Conservation (phyloP, 2,888 invertebrate genomes). For the Dasysyrphus tricinctus region DNA sequence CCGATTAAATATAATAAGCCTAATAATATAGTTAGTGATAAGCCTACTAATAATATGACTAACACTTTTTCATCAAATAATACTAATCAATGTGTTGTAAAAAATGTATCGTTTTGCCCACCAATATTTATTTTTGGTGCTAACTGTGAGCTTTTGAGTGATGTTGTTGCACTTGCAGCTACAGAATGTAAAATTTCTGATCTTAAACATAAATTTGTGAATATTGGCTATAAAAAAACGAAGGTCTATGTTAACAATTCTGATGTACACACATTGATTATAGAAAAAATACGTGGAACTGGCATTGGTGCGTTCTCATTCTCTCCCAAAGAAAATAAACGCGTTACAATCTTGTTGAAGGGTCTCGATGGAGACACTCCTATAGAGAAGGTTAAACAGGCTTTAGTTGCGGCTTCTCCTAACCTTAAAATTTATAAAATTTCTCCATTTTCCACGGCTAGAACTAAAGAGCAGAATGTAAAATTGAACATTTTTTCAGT, state of each 20-base stretch:
- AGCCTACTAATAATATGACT: no score
- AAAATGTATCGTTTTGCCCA: no score
- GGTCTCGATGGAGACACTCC: constrained; percentile 15
- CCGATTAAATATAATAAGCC: no score
- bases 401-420: no score
- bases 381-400: constrained; percentile 7
- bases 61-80: no score
- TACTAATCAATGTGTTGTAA: no score
- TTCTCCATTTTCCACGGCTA: neutral
- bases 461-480: neutral
- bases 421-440: constrained; percentile 16
- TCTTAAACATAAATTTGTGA: constrained; percentile 3
- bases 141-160: no score
- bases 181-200: no score
- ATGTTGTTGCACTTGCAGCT: no score
- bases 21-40: no score
- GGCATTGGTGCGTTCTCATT: neutral
- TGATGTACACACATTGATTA: neutral
- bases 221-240: constrained; percentile 6
- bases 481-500: constrained; percentile 19
- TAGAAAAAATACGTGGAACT: neutral
- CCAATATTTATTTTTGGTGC: no score
- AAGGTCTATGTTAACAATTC: constrained; percentile 1
- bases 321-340: neutral
- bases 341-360: neutral